Evolutionary conservation across 2,113 vertebrate species (phyloP).

Genomic region (Cynocephalus volans): DNA sequence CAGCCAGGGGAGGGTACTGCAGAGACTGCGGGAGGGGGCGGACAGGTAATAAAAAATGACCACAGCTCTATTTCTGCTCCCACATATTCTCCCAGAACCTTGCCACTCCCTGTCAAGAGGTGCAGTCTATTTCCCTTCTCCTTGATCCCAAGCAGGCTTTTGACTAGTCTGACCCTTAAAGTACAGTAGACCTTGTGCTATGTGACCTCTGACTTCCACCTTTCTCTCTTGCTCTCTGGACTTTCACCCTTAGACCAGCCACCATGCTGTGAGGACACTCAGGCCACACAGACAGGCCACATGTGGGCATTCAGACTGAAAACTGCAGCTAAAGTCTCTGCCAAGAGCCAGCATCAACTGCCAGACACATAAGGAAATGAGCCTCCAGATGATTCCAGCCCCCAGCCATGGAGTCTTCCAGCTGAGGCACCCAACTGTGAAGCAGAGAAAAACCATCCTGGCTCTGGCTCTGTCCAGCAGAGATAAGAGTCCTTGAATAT

Average conservation of each 20-base stretch:
- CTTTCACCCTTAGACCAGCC: background rate
- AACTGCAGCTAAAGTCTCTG: background rate
- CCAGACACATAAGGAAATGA: background rate
- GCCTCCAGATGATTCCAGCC: background rate
- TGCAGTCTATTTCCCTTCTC: background rate
- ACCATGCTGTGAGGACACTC: background rate
- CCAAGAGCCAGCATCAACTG: accelerated
- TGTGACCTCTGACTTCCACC: background rate
- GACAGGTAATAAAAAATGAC: background rate
- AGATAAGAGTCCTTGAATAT: background rate
- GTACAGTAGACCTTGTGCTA: background rate
- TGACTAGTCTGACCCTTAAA: too few relatives aligned
- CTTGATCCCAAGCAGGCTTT: background rate
- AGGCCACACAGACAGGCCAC: background rate
- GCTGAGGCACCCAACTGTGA: background rate
- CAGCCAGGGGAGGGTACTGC: background rate
- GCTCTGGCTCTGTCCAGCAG: background rate
- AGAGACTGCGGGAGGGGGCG: background rate
- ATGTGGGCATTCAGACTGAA: background rate
- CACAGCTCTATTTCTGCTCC: background rate
- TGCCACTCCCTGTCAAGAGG: background rate
- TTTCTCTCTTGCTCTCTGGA: background rate
- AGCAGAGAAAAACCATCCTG: background rate
- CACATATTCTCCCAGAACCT: background rate
- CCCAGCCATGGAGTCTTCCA: background rate